A percentile compares a stretch with the other conserved stretches of the same genome.
Evolutionary conservation across 2,113 vertebrate genomes (phyloP).

Genomic region (Chionis minor): DNA sequence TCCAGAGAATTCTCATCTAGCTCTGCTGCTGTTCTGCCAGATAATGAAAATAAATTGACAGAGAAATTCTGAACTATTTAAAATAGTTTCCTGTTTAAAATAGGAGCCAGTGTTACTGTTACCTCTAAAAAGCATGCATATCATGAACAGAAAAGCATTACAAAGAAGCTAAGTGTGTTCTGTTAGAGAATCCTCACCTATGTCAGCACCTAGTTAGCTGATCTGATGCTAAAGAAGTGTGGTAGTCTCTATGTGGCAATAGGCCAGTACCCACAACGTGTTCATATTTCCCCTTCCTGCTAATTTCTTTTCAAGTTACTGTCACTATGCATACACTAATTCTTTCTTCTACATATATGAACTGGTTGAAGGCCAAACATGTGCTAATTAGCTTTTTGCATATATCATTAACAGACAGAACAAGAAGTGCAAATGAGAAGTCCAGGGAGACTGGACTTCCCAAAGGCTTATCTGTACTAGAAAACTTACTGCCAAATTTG

Average conservation of each 20-base stretch:
- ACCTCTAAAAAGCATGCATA: background rate
- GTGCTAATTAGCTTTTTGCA: background rate
- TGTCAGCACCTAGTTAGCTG: background rate
- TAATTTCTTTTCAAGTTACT: background rate
- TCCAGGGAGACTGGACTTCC: background rate
- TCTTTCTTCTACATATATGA: background rate
- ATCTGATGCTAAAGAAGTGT: background rate
- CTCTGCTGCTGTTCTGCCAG: background rate
- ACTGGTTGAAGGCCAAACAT: background rate
- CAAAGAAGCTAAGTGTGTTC: background rate
- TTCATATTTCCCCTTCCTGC: background rate
- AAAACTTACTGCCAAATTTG: background rate
- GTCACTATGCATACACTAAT: fast-evolving
- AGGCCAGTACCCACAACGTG: background rate
- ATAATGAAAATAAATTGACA: background rate
- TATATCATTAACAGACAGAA: background rate
- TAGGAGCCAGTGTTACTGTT: background rate
- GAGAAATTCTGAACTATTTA: background rate
- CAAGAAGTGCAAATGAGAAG: background rate
- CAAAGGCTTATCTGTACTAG: background rate
- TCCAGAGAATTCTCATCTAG: background rate
- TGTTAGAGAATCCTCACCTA: background rate
- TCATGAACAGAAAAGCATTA: background rate
- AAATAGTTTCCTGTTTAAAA: background rate
- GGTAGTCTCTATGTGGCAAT: background rate